Evolutionary conservation across 2,113 vertebrate species (phyloP).

Genomic region (Percina caprodes): DNA sequence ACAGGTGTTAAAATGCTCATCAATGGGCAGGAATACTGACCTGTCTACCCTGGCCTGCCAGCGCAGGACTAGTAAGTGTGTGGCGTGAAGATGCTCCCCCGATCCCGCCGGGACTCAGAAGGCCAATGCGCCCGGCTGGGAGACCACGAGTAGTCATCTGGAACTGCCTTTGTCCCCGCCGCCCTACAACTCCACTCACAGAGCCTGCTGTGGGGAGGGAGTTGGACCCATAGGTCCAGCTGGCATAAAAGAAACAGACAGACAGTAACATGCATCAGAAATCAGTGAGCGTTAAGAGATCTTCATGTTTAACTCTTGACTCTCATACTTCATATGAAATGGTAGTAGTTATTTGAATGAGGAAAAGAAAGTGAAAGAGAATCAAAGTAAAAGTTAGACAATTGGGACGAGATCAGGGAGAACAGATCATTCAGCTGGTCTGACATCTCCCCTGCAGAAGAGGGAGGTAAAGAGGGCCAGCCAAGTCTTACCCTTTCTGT

Average conservation of each 20-base stretch:
- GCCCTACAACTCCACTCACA: constrained; percentile 91
- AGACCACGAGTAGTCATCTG: constrained; percentile 90
- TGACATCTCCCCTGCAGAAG: constrained; percentile 27
- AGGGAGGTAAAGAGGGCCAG: constrained; percentile 19
- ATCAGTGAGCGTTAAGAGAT: not conserved
- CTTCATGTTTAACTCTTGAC: not conserved
- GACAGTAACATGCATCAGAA: not conserved
- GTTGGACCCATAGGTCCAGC: constrained; percentile 94
- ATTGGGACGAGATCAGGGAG: not conserved
- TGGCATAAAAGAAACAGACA: constrained; percentile 54
- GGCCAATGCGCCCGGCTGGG: constrained; percentile 87
- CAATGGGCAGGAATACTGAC: constrained; percentile 74
- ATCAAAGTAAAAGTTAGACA: constrained; percentile 26
- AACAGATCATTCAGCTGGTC: constrained; percentile 14
- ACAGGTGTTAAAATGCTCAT: not conserved
- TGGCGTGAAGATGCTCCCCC: constrained; percentile 90
- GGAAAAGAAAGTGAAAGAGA: constrained; percentile 8
- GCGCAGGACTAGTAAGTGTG: constrained; percentile 87
- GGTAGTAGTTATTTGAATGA: constrained; percentile 1
- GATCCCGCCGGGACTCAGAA: constrained; percentile 88
- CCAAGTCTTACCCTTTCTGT: constrained; percentile 88
- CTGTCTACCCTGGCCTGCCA: constrained; percentile 91
- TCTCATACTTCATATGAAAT: constrained; percentile 4
- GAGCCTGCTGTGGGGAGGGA: constrained; percentile 97
- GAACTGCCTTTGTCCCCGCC: constrained; percentile 90